Evolutionary conservation across 92 coral and sea anemone species (phyloP), one percentile per base, ranked within the genome.

Genomic region (Actinostola sp.): DNA sequence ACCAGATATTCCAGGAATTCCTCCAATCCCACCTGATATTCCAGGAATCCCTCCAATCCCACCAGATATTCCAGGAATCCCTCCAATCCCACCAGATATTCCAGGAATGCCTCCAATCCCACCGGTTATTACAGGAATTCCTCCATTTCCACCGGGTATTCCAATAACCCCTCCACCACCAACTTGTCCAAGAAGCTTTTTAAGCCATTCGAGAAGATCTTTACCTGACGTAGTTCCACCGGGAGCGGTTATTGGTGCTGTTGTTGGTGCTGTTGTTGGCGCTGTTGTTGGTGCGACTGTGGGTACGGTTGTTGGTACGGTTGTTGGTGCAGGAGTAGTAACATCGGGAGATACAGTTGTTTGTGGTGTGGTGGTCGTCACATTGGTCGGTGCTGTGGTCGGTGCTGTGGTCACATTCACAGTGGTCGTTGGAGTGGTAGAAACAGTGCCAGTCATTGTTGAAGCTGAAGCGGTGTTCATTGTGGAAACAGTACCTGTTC

Each of bases 161-260:
- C 66, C 29, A 36, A 36, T 25, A 43, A 49, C 42, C 9, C 72
- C 72, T n/a, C 39, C 71, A 20, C 73, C 73, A 11, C 51, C 55
- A 46, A 46, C 38, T 29, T 50, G 55, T 57, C 63, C 63, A 3
- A 57, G 26, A 2, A 57, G 15, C 39, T 57, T 57, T n/a, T 57
- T 57, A 30, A 57, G n/a, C 63, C 63, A 57, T n/a, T 57, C 63
- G 5, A 57, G n/a, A 30, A 0, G 75, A 49, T 34, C 45, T n/a
- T n/a, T n/a, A n/a, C n/a, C n/a, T n/a, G n/a, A n/a, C n/a, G n/a
- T n/a, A n/a, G n/a, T n/a, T n/a, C n/a, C n/a, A n/a, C n/a, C n/a
- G n/a, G n/a, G n/a, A n/a, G n/a, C n/a, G 20, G 52, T 50, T 1
- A 27, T 6, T 25, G 64, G 64, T 12, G 64, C 67, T 9, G 70